Evolutionary conservation across 2,113 vertebrate genomes (phyloP), one percentile per base, ranked within the genome.

Genomic region (Alligator mississippiensis): DNA sequence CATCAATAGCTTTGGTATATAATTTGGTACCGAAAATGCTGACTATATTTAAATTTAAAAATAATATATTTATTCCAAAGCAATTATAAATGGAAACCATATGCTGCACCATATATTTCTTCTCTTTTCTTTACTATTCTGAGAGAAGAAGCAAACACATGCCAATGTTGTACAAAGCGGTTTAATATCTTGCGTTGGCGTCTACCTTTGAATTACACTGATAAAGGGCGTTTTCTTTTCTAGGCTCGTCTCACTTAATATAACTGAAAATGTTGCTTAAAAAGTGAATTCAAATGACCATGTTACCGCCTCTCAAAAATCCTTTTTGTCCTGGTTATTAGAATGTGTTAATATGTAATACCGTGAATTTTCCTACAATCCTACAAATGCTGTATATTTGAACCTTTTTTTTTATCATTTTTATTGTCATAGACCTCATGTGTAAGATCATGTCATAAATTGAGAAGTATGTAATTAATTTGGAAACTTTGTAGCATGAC

Each of bases 61-160:
- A 97, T 98, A 98, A 98, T 98, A 98, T 98, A 98, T 98, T 98
- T 98, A 98, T 98, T 98, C 98, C 98, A 98, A 98, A 98, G 97
- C 97, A 96, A 98, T 97, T 97, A 92, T 97, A 96, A 97, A 93
- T 97, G 93, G 94, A 97, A 96, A 96, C 59, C 94, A 95, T 97
- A 97, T 98, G 98, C 97, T 98, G 96, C 97, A 98, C 96, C 95
- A 72, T 96, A 96, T 95, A 95, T 93, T 95, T 96, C 82, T 90
- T 97, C 90, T 93, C 87, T 83, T 96, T 94, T 96, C 95, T 97
- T 97, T 92, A 77, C 84, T 92, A 84, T 93, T 94, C 76, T 3
- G 80, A 94, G 93, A 92, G 93, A 96, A 92, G 94, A 95, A 90
- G 92, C 59, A 92, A 96, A 91, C 63, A 83, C 88, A 92, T 2